Percentiles rank a stretch among this genome's conserved stretches.
These are phyloP conservation scores for Lagria hirta DNA, from an alignment of 2,888 invertebrate species.

Conservation along the genomic window DNA sequence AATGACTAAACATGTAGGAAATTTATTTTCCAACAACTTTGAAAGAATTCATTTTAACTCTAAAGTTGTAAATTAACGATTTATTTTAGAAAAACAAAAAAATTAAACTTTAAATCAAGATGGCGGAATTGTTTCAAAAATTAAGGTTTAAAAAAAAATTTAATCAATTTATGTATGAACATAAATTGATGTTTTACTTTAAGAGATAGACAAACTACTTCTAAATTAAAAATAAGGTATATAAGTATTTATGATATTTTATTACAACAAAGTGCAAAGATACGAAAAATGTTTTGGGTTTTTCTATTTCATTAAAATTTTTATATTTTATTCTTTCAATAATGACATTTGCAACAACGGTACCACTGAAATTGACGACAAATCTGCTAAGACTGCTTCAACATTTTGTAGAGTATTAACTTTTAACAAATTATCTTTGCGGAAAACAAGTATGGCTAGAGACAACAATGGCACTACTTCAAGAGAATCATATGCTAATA, in stretches of 20 bases:
- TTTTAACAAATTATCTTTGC: conserved; percentile 81
- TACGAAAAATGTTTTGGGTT: conserved; percentile 17
- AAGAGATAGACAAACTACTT: too few species aligned
- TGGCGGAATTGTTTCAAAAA: too few species aligned
- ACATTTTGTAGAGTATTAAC: conserved; percentile 74
- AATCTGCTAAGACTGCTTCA: conserved; percentile 83
- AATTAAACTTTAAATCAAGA: too few species aligned
- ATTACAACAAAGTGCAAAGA: conserved; percentile 7
- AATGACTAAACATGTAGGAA: too few species aligned
- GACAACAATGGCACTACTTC: conserved; percentile 88
- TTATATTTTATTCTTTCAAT: conserved; percentile 60
- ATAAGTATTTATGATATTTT: not conserved
- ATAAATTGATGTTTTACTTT: too few species aligned
- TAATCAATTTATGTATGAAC: too few species aligned
- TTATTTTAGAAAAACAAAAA: too few species aligned
- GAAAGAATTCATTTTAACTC: too few species aligned
- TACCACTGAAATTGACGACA: conserved; percentile 84
- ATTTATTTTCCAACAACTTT: too few species aligned
- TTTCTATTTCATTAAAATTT: not conserved
- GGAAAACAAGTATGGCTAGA: conserved; percentile 79
- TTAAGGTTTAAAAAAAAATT: too few species aligned
- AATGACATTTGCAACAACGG: conserved; percentile 80
- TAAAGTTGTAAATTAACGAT: too few species aligned
- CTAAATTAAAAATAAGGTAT: too few species aligned
- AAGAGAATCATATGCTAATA: conserved; percentile 88